These are phyloP conservation scores for Drosophila mojavensis DNA, from an alignment of 1,140 invertebrate genomes.

Conservation along the genomic window DNA sequence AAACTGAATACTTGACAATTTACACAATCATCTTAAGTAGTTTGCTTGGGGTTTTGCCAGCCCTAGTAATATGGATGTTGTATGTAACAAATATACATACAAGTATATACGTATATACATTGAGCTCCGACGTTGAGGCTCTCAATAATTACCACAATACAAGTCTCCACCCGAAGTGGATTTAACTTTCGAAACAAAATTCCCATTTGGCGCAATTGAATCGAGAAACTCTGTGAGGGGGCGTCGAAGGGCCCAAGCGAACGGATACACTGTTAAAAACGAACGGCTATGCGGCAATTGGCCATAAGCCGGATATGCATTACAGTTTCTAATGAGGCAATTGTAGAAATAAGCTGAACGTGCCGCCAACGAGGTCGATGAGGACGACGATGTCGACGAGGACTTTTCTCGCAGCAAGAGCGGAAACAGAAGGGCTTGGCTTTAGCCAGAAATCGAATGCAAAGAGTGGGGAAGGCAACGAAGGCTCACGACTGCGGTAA, in stretches of 20 bases:
- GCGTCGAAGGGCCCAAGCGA: slow-evolving; percentile 2
- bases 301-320: slow-evolving; percentile 65
- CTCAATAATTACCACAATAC: slow-evolving; percentile 36
- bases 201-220: slow-evolving; percentile 8
- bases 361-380: slow-evolving; percentile 39
- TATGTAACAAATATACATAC: not conserved
- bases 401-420: not conserved
- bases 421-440: slow-evolving; percentile 14
- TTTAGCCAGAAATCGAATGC: not conserved
- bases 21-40: slow-evolving; percentile 18
- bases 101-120: slow-evolving; percentile 16
- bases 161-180: slow-evolving; percentile 19
- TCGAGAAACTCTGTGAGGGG: slow-evolving; percentile 2
- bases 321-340: slow-evolving; percentile 68
- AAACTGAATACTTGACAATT: slow-evolving; percentile 22
- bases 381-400: slow-evolving; percentile 32
- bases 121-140: slow-evolving; percentile 6
- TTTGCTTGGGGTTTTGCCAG: not conserved
- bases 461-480: not conserved
- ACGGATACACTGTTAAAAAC: slow-evolving; percentile 39
- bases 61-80: not conserved
- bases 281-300: slow-evolving; percentile 48
- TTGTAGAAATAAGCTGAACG: slow-evolving; percentile 66
- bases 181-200: slow-evolving; percentile 27
- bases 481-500: slow-evolving; percentile 38